Evolutionary conservation across 2,797 vertebrate species (phyloP).

Genomic region (Aldrovandia affinis): DNA sequence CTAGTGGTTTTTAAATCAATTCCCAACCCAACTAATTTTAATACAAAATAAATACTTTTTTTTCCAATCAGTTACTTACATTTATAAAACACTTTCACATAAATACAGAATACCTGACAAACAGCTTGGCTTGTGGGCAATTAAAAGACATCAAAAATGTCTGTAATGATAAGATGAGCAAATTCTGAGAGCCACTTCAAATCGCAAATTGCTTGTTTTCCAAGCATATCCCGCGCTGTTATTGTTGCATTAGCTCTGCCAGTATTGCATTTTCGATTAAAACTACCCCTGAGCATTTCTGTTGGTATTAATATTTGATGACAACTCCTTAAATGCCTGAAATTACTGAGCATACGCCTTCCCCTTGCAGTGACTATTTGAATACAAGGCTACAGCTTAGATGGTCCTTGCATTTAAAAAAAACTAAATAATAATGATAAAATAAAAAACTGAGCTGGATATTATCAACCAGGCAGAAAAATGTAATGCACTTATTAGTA

Average conservation of each 20-base stretch:
- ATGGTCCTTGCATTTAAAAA: background rate
- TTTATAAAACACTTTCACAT: background rate
- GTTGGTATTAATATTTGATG: slow-evolving; percentile 1
- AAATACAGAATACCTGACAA: background rate
- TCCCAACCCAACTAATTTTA: no score
- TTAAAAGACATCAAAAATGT: background rate
- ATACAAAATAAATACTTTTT: no score
- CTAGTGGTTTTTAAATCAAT: background rate
- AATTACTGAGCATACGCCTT: background rate
- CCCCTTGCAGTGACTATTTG: background rate
- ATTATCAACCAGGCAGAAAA: background rate
- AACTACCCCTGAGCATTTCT: background rate
- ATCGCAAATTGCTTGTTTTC: background rate
- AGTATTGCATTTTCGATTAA: background rate
- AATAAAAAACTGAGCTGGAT: background rate
- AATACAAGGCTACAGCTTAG: background rate
- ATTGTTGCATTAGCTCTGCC: background rate
- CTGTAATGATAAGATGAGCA: background rate
- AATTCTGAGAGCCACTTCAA: background rate
- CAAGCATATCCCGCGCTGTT: background rate
- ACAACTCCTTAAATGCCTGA: slow-evolving; percentile 1
- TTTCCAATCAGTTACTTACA: background rate
- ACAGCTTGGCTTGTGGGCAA: background rate
- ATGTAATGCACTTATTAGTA: background rate
- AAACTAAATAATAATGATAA: background rate